Conservation (phyloP, 2,888 invertebrate genomes). For the Minunthozetes semirufus region DNA sequence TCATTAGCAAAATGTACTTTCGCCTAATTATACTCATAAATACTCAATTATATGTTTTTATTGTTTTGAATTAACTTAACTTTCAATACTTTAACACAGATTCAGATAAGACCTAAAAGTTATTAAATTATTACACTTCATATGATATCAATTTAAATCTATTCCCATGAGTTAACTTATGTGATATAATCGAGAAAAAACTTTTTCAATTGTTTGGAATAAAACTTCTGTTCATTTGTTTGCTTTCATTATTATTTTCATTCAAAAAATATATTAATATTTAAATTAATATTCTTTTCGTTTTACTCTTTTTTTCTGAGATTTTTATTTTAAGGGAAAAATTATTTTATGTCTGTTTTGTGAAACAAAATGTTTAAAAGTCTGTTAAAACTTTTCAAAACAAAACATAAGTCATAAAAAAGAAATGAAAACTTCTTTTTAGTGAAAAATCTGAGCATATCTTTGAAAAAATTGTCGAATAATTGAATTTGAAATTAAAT, state of each 20-base stretch:
- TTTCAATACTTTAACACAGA: too few species aligned
- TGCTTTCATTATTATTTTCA: background rate
- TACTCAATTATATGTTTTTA: too few species aligned
- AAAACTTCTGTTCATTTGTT: background rate
- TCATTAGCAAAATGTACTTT: too few species aligned
- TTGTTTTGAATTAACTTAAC: too few species aligned
- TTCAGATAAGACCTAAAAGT: too few species aligned
- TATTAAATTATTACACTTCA: too few species aligned
- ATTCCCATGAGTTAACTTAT: too few species aligned
- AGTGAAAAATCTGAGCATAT: background rate
- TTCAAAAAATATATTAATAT: background rate
- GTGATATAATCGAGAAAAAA: too few species aligned
- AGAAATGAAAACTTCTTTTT: background rate
- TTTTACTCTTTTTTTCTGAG: background rate
- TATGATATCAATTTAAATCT: too few species aligned
- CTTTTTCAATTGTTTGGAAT: background rate
- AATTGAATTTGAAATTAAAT: too few species aligned
- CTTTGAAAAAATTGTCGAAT: background rate
- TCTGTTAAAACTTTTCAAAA: background rate
- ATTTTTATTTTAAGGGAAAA: background rate
- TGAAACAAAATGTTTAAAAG: background rate
- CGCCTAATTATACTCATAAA: too few species aligned
- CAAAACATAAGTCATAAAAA: background rate
- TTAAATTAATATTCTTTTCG: background rate
- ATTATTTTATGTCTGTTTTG: background rate